Base-by-base conservation (phyloP, 37 sponge, comb jelly and placozoan species). In the Chondrilla cf. caribensis region DNA sequence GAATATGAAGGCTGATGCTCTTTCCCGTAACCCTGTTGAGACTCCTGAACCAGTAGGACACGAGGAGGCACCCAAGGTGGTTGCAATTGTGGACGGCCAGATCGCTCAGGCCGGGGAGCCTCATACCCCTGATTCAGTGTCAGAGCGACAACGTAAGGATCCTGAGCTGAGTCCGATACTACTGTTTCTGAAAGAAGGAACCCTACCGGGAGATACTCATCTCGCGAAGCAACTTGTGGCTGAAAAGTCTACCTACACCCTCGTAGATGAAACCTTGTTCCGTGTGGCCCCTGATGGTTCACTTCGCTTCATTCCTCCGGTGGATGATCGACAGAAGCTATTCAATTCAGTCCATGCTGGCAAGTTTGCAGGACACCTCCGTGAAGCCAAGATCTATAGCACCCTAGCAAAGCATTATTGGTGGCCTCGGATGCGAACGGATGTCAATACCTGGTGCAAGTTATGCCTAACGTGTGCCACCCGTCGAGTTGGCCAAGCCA, bases 351-450 rank as follows among this genome's bases (percentile, higher is more conserved):
- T 32, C n/a, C 86, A 86, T 71, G 55, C 24, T 73, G 86, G 86
- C 0, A 11, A 41, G 37, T 86, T 81, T 58, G 70, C 44, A 60
- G 81, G 86, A 25, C 86, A 86, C 51, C 39, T 86, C 0, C 11
- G 77, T 17, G 65, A 58, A 29, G 64, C 14, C 24, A 77, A 64
- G 36, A n/a, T 86, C 0, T 57, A 86, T 37, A 15, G 26, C 33
- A 35, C 24, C 26, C 77, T 86, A 0, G 25, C 25, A 32, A 55
- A 58, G 36, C 86, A 77, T 22, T 86, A 81, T 33, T 86, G 86
- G 86, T 86, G 86, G 86, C 26, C 39, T 40, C 33, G 81, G 2
- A 86, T 86, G 86, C 47, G 54, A 0, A 7, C n/a, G 37, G 86
- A 86, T 25, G 38, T 81, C 9, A 33, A 21, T 28, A 2, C 21